Evolutionary conservation across 2,113 vertebrate genomes (phyloP).

Genomic region (Cygnus buccinator): DNA sequence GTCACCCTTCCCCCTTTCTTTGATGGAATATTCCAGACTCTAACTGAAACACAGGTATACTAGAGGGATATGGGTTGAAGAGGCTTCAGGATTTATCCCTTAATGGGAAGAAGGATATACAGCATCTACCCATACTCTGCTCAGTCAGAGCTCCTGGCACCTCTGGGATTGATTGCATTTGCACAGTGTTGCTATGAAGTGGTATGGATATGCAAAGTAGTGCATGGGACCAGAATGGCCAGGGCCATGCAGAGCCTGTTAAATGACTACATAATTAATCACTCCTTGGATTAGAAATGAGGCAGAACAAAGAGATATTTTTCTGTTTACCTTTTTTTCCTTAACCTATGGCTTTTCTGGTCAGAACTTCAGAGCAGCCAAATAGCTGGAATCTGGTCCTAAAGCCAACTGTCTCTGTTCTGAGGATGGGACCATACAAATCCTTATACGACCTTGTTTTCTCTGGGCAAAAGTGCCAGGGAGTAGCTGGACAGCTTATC

Average conservation of each 20-base stretch:
- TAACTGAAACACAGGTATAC: background rate
- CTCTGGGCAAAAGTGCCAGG: background rate
- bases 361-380: background rate
- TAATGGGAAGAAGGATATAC: background rate
- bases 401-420: background rate
- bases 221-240: background rate
- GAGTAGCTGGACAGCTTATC: background rate
- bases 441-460: background rate
- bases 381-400: background rate
- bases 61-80: background rate
- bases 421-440: background rate
- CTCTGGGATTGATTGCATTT: background rate
- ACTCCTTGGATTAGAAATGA: background rate
- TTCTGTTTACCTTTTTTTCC: background rate
- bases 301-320: background rate
- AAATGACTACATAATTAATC: background rate
- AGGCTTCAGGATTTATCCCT: background rate
- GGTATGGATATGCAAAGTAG: rapidly evolving
- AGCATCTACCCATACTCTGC: background rate
- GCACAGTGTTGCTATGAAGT: rapidly evolving
- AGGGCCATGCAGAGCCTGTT: background rate
- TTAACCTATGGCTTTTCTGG: background rate
- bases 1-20: rapidly evolving
- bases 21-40: background rate
- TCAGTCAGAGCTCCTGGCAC: background rate